Base-by-base conservation (phyloP, 2,797 vertebrate species). In the Neosilurus mollespiculum region DNA sequence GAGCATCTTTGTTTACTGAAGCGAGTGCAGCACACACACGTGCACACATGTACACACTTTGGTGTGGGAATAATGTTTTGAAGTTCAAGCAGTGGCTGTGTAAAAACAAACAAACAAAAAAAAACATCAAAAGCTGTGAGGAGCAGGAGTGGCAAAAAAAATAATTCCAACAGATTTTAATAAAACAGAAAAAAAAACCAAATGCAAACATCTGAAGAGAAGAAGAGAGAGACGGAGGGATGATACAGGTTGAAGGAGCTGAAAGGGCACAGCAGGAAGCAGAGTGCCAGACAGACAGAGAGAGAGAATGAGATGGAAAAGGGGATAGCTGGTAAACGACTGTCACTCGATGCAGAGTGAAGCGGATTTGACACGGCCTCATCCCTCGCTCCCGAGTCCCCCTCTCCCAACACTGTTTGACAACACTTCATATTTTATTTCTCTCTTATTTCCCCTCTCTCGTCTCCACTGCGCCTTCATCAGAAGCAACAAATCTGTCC, bases 291-390 rank as follows among this genome's bases (percentile, higher is more conserved):
- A 58, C 1, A 49, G 18, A 81, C 22, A n/a, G 69, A 73, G 56
- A 58, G 24, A 61, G 58, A 84, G 89, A 90, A 26, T 5, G 88
- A 92, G 91, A 87, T 84, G 89, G 88, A 88, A 37, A 54, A 62
- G 37, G 88, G 91, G 89, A 90, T 91, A 91, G 91, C 88, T 88
- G 87, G 91, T 92, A 94, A 94, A 93, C 84, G 89, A 91, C 90
- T 92, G 92, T 92, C 92, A 91, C 90, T 92, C 88, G 87, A 88
- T 91, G 89, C 85, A 64, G 88, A 84, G 86, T 90, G 89, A 93
- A 93, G 92, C 89, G 89, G 87, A 90, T 93, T 88, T 93, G 93
- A 94, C 91, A 91, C 89, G 87, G 87, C 88, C 80, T 87, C 91
- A 90, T 86, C 82, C 78, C 62, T 71, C 64, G 49, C 62, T 66